Percentiles rank a stretch among this genome's conserved stretches.
Conservation (phyloP, 1,140 invertebrate species). For the Coelopa frigida region DNA sequence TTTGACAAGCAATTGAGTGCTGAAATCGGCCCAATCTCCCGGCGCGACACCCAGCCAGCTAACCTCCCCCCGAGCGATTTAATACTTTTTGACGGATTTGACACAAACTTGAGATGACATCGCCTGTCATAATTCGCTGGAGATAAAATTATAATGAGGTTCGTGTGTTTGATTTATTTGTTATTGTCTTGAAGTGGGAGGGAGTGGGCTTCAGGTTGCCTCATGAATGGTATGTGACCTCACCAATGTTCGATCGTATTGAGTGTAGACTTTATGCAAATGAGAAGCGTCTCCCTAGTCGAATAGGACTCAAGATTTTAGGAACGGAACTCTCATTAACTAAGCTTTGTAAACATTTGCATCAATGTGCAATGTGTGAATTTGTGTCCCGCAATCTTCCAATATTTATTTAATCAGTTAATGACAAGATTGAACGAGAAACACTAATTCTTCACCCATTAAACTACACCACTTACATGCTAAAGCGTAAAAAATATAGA, state of each 20-base stretch:
- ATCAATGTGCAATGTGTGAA: too few relatives aligned
- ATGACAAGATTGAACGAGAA: too few relatives aligned
- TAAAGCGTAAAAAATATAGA: too few relatives aligned
- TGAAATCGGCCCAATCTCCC: background rate
- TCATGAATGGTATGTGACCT: background rate
- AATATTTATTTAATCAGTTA: too few relatives aligned
- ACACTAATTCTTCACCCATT: too few relatives aligned
- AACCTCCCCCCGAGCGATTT: conserved; percentile 22
- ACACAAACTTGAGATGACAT: background rate
- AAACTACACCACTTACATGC: too few relatives aligned
- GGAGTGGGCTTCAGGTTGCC: background rate
- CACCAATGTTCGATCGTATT: background rate
- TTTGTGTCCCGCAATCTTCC: too few relatives aligned
- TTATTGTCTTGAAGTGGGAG: background rate
- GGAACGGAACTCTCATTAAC: background rate
- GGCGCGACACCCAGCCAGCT: background rate
- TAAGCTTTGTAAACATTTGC: background rate
- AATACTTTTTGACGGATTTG: conserved; percentile 41
- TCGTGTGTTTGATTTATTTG: conserved; percentile 9
- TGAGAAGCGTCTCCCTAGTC: conserved; percentile 1
- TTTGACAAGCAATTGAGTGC: conserved; percentile 4
- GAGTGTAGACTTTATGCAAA: conserved; percentile 7
- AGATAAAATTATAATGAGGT: conserved; percentile 13
- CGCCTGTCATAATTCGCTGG: conserved; percentile 11
- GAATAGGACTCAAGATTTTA: background rate